These are phyloP conservation scores for Kryptolebias ocellatus DNA, from an alignment of 2,797 vertebrate species.

Conservation along the genomic window DNA sequence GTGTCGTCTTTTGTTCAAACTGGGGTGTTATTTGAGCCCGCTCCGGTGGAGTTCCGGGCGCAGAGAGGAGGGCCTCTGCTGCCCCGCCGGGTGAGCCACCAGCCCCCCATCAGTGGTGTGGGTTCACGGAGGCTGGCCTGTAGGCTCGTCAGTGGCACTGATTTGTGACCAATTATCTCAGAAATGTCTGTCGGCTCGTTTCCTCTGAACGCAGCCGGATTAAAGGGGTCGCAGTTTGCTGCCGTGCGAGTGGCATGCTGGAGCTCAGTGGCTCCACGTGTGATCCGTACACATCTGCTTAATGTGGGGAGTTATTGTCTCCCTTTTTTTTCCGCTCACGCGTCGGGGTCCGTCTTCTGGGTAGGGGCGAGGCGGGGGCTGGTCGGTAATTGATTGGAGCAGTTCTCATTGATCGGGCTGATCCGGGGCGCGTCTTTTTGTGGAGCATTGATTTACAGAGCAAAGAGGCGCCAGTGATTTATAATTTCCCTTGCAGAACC, in stretches of 20 bases:
- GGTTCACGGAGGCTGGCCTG: slow-evolving; percentile 41
- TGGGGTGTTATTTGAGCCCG: not conserved
- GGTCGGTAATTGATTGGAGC: slow-evolving; percentile 33
- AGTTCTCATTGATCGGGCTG: slow-evolving; percentile 29
- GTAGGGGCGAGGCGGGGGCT: not conserved
- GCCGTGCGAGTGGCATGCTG: slow-evolving; percentile 7
- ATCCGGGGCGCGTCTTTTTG: not conserved
- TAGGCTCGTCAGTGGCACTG: slow-evolving; percentile 24
- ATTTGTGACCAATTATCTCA: slow-evolving; percentile 7
- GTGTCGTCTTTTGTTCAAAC: not conserved
- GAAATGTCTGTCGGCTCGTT: too few species aligned
- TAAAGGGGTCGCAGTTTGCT: slow-evolving; percentile 20
- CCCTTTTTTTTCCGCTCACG: not conserved
- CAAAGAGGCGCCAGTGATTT: not conserved
- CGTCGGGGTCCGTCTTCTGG: slow-evolving; percentile 1
- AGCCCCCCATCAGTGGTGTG: slow-evolving; percentile 44
- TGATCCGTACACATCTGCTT: slow-evolving; percentile 28
- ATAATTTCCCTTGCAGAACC: not conserved
- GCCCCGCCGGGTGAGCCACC: slow-evolving; percentile 65
- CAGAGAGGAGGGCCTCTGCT: slow-evolving; percentile 62
- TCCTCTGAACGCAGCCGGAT: not conserved
- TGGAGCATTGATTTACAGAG: not conserved
- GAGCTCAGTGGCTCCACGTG: slow-evolving; percentile 1
- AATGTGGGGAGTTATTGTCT: not conserved
- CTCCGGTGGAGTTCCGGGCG: slow-evolving; percentile 45